These are phyloP conservation scores for Nymphalis polychloros DNA, from an alignment of 2,888 invertebrate genomes.

Conservation along the genomic window DNA sequence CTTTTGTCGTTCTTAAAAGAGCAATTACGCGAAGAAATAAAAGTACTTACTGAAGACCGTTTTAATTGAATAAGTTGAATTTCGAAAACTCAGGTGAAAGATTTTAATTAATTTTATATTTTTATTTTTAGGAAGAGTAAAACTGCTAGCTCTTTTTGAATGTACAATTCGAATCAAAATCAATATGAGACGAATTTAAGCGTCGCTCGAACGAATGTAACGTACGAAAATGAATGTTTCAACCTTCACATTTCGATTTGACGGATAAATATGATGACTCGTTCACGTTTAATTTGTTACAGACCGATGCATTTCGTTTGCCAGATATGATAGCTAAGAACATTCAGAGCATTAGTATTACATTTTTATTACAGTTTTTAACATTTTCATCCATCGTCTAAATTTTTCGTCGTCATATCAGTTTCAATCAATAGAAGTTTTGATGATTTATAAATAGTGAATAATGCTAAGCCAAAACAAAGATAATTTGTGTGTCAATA, in stretches of 20 bases:
- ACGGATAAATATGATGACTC: conserved; percentile 30
- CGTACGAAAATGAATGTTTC: conserved; percentile 20
- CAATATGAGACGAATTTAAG: conserved; percentile 27
- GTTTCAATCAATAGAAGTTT: too few species aligned
- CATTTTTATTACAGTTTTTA: too few species aligned
- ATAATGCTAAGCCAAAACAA: too few species aligned
- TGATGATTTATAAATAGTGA: too few species aligned
- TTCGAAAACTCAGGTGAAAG: too few species aligned
- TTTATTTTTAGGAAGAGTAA: background rate
- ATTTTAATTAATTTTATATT: background rate
- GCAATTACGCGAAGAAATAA: background rate
- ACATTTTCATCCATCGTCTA: too few species aligned
- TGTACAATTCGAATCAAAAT: conserved; percentile 22
- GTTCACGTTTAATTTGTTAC: conserved; percentile 20
- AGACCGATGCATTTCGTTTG: conserved; percentile 6
- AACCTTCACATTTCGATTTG: conserved; percentile 28
- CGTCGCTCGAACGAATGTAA: conserved; percentile 14
- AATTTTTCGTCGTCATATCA: too few species aligned
- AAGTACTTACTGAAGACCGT: background rate
- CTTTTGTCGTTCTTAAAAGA: conserved; percentile 20
- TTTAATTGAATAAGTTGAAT: too few species aligned
- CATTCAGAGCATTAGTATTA: too few species aligned
- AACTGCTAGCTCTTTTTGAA: background rate
- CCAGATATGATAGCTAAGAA: background rate
- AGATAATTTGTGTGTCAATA: too few species aligned